phyloP scores from a whole-genome alignment of 2,113 vertebrate genomes.

The Oryzias woworae region DNA sequence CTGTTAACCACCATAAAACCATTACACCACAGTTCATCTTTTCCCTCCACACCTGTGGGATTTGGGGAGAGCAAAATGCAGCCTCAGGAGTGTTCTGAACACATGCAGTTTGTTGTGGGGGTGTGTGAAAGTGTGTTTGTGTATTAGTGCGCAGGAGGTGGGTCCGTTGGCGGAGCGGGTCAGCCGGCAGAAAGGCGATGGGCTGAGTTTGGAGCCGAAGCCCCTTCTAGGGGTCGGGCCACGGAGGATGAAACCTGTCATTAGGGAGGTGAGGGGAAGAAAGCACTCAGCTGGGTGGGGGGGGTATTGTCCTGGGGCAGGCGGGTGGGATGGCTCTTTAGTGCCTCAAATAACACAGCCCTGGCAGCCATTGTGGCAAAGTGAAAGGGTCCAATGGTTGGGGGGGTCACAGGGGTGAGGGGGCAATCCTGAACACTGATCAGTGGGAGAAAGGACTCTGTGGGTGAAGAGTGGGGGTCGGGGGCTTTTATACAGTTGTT shows the following conservation, averaged over 20 bases:
- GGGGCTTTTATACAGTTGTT: constrained; percentile 72
- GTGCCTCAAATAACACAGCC: constrained; percentile 80
- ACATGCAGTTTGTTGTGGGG: not conserved
- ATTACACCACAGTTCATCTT: no score
- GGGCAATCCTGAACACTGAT: constrained; percentile 69
- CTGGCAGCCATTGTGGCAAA: constrained; percentile 72
- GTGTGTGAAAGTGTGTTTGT: constrained; percentile 54
- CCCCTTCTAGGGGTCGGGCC: constrained; percentile 68
- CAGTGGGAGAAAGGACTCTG: constrained; percentile 68
- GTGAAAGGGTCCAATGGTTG: constrained; percentile 70
- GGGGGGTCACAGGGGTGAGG: constrained; percentile 59
- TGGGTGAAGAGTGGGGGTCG: constrained; percentile 51
- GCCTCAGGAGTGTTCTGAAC: not conserved
- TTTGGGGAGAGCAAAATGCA: not conserved
- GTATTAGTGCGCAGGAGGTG: constrained; percentile 52
- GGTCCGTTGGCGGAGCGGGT: constrained; percentile 32
- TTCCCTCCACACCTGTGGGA: not conserved
- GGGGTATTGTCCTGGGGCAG: constrained; percentile 73
- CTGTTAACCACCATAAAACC: no score
- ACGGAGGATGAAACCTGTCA: constrained; percentile 83
- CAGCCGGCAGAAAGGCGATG: constrained; percentile 67
- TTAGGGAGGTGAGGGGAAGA: constrained; percentile 79
- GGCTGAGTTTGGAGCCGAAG: constrained; percentile 42
- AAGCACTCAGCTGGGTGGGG: constrained; percentile 62
- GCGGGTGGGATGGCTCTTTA: constrained; percentile 75